These are phyloP conservation scores for Myotis myotis DNA, from an alignment of 2,797 vertebrate genomes.

Conservation along the genomic window DNA sequence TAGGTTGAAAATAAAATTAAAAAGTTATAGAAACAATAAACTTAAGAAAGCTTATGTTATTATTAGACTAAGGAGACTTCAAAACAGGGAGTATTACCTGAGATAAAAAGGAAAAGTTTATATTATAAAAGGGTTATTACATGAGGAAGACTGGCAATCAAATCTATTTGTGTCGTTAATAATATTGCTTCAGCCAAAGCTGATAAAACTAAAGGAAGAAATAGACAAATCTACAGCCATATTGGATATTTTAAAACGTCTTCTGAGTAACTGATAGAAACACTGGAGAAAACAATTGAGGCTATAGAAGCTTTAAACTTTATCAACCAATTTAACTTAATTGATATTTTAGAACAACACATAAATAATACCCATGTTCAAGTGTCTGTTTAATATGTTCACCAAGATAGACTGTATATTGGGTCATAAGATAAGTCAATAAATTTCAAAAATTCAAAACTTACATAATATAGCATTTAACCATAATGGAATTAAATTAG, in stretches of 20 bases:
- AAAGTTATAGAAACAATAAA: background rate
- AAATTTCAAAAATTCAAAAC: background rate
- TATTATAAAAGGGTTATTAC: background rate
- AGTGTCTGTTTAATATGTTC: background rate
- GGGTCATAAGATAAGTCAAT: background rate
- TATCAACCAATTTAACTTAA: background rate
- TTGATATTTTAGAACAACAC: background rate
- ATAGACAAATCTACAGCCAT: background rate
- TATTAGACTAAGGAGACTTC: background rate
- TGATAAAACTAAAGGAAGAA: background rate
- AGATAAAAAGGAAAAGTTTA: background rate
- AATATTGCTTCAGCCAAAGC: background rate
- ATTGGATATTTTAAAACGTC: background rate
- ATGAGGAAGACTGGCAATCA: background rate
- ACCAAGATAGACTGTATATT: background rate
- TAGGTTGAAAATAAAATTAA: conserved; percentile 13
- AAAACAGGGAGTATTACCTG: background rate
- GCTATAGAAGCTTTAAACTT: background rate
- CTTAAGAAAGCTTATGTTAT: background rate
- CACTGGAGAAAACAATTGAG: background rate
- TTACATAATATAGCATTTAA: background rate
- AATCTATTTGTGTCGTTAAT: background rate
- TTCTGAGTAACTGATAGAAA: background rate
- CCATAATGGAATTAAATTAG: background rate
- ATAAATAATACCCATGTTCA: background rate